phyloP scores from a whole-genome alignment of 2,113 vertebrate genomes.

The Saccopteryx bilineata region DNA sequence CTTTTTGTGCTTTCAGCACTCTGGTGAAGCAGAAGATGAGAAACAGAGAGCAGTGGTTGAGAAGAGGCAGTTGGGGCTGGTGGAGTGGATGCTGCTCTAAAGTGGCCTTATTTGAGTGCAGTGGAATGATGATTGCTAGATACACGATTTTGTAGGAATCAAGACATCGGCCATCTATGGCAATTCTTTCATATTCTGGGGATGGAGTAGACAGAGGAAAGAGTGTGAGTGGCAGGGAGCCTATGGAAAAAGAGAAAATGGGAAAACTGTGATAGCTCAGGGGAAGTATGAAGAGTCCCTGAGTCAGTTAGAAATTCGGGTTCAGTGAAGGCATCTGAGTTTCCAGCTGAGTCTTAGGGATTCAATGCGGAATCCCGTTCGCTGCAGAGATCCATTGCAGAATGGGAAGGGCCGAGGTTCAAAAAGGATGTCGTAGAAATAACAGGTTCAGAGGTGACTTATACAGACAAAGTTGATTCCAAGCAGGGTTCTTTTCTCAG shows the following conservation, averaged over 20 bases:
- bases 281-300: neutral
- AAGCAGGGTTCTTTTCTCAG: neutral
- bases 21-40: neutral
- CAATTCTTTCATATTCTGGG: neutral
- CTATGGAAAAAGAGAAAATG: neutral
- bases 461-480: neutral
- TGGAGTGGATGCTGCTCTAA: neutral
- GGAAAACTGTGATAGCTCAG: neutral
- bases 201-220: neutral
- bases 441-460: neutral
- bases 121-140: neutral
- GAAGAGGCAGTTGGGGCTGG: neutral
- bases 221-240: neutral
- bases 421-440: neutral
- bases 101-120: neutral
- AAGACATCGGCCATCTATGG: fast-evolving
- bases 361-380: neutral
- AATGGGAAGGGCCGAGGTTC: neutral
- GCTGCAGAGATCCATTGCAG: neutral
- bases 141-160: neutral
- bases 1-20: neutral
- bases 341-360: neutral
- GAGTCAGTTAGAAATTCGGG: neutral
- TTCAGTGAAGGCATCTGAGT: neutral
- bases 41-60: neutral